phyloP scores from a whole-genome alignment of 2,797 vertebrate species.

The Alcedo quadribrachys region DNA sequence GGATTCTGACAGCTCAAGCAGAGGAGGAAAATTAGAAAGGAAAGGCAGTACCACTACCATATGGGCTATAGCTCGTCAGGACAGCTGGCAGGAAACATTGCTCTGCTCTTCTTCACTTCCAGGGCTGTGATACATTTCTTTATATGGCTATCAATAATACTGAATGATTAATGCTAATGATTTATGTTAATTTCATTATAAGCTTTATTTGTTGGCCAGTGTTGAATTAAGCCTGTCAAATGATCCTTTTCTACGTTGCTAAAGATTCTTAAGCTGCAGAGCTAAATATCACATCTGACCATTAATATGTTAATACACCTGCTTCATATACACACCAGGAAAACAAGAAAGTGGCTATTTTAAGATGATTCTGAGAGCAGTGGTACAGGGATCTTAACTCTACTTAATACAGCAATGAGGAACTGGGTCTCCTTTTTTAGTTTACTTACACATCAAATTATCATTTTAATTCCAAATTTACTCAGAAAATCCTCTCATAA shows the following conservation, averaged over 20 bases:
- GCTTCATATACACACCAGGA: conserved; percentile 36
- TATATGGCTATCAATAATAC: conserved; percentile 78
- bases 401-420: neutral
- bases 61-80: conserved; percentile 65
- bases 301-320: conserved; percentile 71
- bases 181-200: conserved; percentile 84
- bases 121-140: conserved; percentile 67
- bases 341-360: conserved; percentile 34
- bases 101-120: conserved; percentile 63
- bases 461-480: neutral
- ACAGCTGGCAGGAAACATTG: conserved; percentile 75
- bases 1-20: conserved; percentile 70
- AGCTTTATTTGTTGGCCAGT: conserved; percentile 80
- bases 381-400: neutral
- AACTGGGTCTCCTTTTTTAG: neutral
- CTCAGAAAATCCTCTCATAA: neutral
- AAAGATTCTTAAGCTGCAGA: conserved; percentile 74
- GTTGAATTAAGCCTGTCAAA: conserved; percentile 79
- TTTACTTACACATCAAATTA: neutral
- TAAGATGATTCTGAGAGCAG: neutral
- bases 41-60: conserved; percentile 64
- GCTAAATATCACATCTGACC: conserved; percentile 72
- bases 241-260: conserved; percentile 67
- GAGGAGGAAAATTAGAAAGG: conserved; percentile 73
- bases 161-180: conserved; percentile 81